Evolutionary conservation across 1,140 invertebrate species (phyloP).

Genomic region (Hyposmocoma kahamanoa): DNA sequence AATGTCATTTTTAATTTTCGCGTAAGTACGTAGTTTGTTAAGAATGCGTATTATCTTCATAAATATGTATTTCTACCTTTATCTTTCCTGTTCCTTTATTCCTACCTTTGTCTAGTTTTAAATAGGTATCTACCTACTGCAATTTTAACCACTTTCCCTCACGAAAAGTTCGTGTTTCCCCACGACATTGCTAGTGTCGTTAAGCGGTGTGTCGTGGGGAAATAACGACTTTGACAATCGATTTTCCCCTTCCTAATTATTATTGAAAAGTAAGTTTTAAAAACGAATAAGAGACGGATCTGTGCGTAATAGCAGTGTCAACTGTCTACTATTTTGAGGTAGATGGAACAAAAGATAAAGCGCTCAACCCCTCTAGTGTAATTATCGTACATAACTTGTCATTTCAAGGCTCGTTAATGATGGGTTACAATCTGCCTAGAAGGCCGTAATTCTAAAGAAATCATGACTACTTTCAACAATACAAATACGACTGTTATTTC

Average conservation of each 20-base stretch:
- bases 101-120: background rate
- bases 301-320: background rate
- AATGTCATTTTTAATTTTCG: background rate
- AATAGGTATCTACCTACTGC: background rate
- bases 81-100: background rate
- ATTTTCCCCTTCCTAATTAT: background rate
- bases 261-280: background rate
- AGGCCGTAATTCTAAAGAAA: background rate
- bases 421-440: background rate
- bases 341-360: background rate
- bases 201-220: background rate
- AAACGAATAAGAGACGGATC: background rate
- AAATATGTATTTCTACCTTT: background rate
- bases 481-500: too few relatives aligned
- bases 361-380: background rate
- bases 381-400: background rate
- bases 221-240: background rate
- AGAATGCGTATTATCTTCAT: background rate
- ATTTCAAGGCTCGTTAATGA: background rate
- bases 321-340: background rate
- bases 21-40: background rate
- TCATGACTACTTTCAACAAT: too few relatives aligned
- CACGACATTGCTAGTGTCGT: background rate
- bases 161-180: background rate
- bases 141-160: too few relatives aligned